Evolutionary conservation across 2,797 vertebrate species (phyloP).

Genomic region (Semaprochilodus insignis): DNA sequence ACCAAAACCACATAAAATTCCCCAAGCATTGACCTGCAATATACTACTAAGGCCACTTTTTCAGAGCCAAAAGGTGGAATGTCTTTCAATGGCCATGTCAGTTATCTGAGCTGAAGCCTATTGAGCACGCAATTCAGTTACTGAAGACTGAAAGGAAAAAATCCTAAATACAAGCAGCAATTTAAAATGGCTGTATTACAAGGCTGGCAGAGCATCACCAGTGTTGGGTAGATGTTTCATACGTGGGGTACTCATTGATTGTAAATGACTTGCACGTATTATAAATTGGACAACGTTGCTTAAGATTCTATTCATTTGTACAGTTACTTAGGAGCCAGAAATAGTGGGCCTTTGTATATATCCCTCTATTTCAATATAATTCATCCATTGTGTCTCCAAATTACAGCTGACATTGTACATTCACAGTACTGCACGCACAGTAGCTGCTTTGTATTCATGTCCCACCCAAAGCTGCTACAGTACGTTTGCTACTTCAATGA

Average conservation of each 20-base stretch:
- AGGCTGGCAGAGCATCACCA: neutral
- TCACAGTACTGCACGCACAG: neutral
- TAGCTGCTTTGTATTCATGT: slow-evolving; percentile 13
- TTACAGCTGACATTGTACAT: slow-evolving; percentile 2
- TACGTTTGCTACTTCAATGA: neutral
- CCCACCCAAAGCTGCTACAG: neutral
- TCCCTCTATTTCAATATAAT: neutral
- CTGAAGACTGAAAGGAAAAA: neutral
- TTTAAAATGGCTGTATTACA: neutral
- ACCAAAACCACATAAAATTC: too few species aligned
- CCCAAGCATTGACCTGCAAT: neutral
- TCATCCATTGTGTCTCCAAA: neutral
- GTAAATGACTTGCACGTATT: neutral
- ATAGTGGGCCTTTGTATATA: neutral
- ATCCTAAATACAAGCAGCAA: neutral
- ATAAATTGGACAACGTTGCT: neutral
- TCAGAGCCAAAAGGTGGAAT: neutral
- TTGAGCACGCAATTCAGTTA: neutral
- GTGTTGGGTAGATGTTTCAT: neutral
- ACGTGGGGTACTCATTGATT: neutral
- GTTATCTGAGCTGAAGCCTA: neutral
- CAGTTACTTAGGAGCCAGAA: neutral
- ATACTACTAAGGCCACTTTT: neutral
- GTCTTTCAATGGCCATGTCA: neutral
- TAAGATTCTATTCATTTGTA: neutral